Percentiles rank a stretch among this genome's conserved stretches.
These are phyloP conservation scores for Phasianus colchicus DNA, from an alignment of 2,113 vertebrate species.

Conservation along the genomic window DNA sequence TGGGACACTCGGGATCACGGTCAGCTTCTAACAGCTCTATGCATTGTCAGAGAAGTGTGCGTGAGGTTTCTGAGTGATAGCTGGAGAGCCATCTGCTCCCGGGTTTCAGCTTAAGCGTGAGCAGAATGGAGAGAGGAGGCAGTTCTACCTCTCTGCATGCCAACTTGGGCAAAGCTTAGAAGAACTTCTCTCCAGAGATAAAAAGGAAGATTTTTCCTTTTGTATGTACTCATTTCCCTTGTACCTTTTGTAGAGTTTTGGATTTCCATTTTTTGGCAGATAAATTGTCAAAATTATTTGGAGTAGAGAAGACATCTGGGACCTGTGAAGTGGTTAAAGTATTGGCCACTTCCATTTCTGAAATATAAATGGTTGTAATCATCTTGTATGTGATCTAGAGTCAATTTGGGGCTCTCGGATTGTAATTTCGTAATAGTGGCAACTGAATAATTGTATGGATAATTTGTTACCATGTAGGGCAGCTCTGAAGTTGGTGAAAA, in stretches of 20 bases:
- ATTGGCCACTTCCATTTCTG: background rate
- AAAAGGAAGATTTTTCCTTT: background rate
- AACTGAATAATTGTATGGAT: background rate
- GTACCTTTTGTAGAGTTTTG: background rate
- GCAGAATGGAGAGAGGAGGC: background rate
- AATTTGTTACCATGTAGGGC: background rate
- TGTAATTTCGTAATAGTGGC: background rate
- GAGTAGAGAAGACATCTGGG: background rate
- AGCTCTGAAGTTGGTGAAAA: background rate
- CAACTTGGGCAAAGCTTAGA: background rate
- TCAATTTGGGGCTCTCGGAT: background rate
- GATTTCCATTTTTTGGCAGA: background rate
- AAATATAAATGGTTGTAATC: background rate
- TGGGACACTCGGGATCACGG: accelerated
- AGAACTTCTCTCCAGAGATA: background rate
- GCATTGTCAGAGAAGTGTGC: background rate
- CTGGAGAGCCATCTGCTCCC: background rate
- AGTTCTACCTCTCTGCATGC: accelerated
- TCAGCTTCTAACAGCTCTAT: background rate
- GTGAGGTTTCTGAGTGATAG: background rate
- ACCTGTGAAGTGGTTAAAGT: accelerated
- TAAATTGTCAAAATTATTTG: background rate
- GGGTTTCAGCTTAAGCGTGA: background rate
- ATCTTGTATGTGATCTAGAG: background rate
- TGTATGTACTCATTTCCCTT: background rate